A percentile compares a stretch with the other conserved stretches of the same genome.
These are phyloP conservation scores for Eupeodes latifasciatus DNA, from an alignment of 2,888 invertebrate species.

Conservation along the genomic window DNA sequence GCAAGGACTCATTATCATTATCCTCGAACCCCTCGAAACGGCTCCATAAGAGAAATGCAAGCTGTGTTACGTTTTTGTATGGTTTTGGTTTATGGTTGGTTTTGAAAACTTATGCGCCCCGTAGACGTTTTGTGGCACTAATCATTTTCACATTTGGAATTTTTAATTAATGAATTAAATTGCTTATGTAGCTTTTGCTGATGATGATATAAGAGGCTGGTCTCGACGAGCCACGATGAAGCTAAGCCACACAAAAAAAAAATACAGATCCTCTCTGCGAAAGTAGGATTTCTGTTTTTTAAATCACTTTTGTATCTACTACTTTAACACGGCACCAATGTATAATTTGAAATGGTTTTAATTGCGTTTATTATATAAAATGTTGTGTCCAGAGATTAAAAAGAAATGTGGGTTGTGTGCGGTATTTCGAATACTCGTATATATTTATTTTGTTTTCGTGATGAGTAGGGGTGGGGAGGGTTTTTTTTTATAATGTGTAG, in stretches of 20 bases:
- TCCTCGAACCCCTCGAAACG: constrained; percentile 12
- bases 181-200: constrained; percentile 26
- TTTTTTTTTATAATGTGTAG: neutral
- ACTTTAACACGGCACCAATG: constrained; percentile 2
- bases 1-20: constrained; percentile 53
- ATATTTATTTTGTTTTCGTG: no score
- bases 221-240: neutral
- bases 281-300: constrained; percentile 22
- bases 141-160: constrained; percentile 63
- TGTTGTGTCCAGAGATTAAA: constrained; percentile 31
- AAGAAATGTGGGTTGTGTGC: neutral
- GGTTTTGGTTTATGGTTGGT: neutral
- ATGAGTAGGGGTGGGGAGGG: no score
- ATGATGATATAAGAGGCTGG: neutral
- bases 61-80: constrained; percentile 35
- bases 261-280: neutral
- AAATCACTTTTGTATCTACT: neutral
- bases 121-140: constrained; percentile 40
- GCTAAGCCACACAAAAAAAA: constrained; percentile 2
- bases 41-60: constrained; percentile 25
- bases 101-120: constrained; percentile 1
- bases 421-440: neutral
- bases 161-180: constrained; percentile 71
- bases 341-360: constrained; percentile 38
- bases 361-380: constrained; percentile 53